Evolutionary conservation across 2,888 invertebrate genomes (phyloP).

Genomic region (Thyatira batis): DNA sequence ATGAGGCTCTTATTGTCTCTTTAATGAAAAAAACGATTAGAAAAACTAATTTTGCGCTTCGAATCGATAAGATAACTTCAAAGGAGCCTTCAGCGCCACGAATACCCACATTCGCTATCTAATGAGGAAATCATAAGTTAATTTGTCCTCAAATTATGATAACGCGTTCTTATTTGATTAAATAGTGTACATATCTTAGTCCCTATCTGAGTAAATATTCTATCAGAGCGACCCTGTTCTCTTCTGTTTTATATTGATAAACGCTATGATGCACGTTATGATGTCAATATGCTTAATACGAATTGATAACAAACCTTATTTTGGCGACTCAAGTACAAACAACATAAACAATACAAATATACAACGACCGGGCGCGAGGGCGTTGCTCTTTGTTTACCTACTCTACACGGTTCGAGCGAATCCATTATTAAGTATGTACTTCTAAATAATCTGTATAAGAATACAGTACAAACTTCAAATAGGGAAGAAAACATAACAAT

Average conservation of each 20-base stretch:
- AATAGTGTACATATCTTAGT: constrained; percentile 14
- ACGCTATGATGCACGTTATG: constrained; percentile 3
- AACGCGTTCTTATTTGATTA: constrained; percentile 42
- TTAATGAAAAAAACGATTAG: background rate
- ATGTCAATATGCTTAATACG: constrained; percentile 20
- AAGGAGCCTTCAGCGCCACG: constrained; percentile 20
- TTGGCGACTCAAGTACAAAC: constrained; percentile 51
- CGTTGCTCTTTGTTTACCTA: constrained; percentile 61
- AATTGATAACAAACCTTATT: constrained; percentile 48
- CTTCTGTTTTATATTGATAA: background rate
- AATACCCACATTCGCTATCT: constrained; percentile 38
- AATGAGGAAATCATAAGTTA: constrained; percentile 54
- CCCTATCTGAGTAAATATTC: constrained; percentile 7
- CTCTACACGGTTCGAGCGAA: constrained; percentile 36
- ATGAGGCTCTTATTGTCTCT: background rate
- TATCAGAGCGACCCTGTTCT: background rate
- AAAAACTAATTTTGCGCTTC: background rate
- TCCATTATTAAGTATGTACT: constrained; percentile 11
- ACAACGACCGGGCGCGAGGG: constrained; percentile 67
- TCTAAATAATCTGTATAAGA: background rate
- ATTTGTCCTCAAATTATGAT: constrained; percentile 46
- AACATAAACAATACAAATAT: constrained; percentile 57
- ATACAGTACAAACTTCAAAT: background rate
- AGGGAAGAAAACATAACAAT: background rate
- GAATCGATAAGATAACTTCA: constrained; percentile 38